Base-by-base conservation (phyloP, 2,113 vertebrate genomes). In the Tyrannus savana region DNA sequence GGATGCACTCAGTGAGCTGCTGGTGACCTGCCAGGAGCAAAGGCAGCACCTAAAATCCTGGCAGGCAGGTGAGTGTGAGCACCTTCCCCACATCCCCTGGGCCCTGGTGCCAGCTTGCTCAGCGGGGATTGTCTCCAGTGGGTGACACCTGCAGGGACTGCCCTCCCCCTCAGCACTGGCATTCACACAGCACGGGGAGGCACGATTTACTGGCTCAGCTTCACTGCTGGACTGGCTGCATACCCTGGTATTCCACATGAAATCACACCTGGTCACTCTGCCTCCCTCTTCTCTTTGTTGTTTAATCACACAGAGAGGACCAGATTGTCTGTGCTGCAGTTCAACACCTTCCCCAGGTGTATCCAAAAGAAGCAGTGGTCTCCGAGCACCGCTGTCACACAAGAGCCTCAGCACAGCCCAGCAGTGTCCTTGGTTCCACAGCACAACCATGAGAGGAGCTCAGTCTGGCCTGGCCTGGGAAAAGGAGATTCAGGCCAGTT, bases 121-220 rank as follows among this genome's bases (percentile, higher is more conserved):
- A 19, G 49, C 59, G 44, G 59, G 30, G 35, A 18, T 0, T 35
- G 39, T 41, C 78, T 44, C 41, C 56, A 33, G 77, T 39, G 50
- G 69, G 60, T 14, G 33, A n/a, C 60, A 44, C 31, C 50, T 22
- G 8, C 14, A 35, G 1, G 30, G 30, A n/a, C 72, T 11, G 31
- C 14, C 25, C 1, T 22, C 28, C 21, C 55, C 18, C 15, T 25
- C 47, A 13, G 28, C 56, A 9, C 39, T 2, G 17, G 18, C 28
- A 19, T 1, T 52, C 68, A 3, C 0, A 3, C 0, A 17, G 44
- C 71, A 79, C 1, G 1, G 10, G 72, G 7, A 50, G 53, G 1
- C 58, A n/a, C 0, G 0, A 76, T 12, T 12, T 11, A 60, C 41
- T 28, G 4, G 4, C 21, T 5, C 7, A 64, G 56, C 44, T 49